phyloP scores from a whole-genome alignment of 2,113 vertebrate genomes.

The Pituophis catenifer region DNA sequence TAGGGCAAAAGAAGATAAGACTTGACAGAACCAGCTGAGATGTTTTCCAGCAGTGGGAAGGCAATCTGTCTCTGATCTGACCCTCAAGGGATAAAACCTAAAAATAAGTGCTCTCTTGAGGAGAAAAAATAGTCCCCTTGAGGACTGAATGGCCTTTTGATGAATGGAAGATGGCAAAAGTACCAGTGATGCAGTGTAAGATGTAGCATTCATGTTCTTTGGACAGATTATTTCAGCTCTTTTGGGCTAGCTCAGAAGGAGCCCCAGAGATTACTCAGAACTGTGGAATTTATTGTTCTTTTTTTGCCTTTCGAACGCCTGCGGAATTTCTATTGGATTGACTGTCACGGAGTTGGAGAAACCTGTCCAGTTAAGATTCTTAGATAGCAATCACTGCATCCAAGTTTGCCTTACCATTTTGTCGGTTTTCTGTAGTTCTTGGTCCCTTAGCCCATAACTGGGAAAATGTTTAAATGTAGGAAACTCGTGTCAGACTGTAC shows the following conservation, averaged over 20 bases:
- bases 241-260: not conserved
- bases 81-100: not conserved
- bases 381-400: not conserved
- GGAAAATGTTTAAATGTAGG: not conserved
- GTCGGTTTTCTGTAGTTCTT: not conserved
- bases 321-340: not conserved
- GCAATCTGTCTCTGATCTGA: not conserved
- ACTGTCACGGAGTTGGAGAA: not conserved
- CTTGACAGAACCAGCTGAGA: not conserved
- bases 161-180: not conserved
- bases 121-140: not conserved
- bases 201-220: not conserved
- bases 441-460: not conserved
- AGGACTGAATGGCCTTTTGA: not conserved
- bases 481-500: not conserved
- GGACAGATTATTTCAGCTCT: not conserved
- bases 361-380: not conserved
- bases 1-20: not conserved
- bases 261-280: not conserved
- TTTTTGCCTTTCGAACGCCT: not conserved
- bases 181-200: not conserved
- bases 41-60: not conserved
- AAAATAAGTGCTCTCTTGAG: not conserved
- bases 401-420: not conserved
- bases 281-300: not conserved